Conservation (phyloP, 2,113 vertebrate genomes). For the Coturnix japonica region DNA sequence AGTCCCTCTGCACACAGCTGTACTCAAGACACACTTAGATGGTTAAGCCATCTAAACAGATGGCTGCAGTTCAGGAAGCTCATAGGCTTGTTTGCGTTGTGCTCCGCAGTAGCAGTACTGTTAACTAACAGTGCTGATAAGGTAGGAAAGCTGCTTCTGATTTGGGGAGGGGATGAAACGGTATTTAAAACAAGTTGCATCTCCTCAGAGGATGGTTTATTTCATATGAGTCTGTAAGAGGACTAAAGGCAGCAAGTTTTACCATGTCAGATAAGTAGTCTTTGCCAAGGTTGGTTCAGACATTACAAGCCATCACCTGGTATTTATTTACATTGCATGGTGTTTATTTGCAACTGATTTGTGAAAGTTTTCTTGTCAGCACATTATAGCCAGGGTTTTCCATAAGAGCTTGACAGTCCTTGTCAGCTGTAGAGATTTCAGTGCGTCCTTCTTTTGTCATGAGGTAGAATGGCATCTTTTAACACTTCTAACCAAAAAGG, state of each 20-base stretch:
- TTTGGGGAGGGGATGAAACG: not conserved
- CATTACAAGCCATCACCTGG: not conserved
- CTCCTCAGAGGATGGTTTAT: not conserved
- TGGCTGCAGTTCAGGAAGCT: not conserved
- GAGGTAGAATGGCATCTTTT: not conserved
- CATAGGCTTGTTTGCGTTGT: not conserved
- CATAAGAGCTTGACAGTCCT: not conserved
- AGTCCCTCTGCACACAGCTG: not conserved
- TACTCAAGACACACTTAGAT: not conserved
- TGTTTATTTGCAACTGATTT: not conserved
- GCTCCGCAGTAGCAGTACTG: not conserved
- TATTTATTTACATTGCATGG: not conserved
- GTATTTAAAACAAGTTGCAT: not conserved
- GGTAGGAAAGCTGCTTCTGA: not conserved
- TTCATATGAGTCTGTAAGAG: not conserved
- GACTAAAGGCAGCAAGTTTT: not conserved
- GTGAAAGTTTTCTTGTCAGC: not conserved
- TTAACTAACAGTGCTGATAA: not conserved
- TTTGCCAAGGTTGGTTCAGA: not conserved
- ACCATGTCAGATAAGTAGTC: not conserved
- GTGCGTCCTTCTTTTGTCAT: not conserved
- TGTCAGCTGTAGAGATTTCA: not conserved
- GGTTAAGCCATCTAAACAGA: not conserved
- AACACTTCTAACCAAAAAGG: conserved; percentile 23
- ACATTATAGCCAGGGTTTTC: not conserved